A percentile compares a stretch with the other conserved stretches of the same genome.
phyloP scores from a whole-genome alignment of 2,113 vertebrate species.

The Sylvietta virens region DNA sequence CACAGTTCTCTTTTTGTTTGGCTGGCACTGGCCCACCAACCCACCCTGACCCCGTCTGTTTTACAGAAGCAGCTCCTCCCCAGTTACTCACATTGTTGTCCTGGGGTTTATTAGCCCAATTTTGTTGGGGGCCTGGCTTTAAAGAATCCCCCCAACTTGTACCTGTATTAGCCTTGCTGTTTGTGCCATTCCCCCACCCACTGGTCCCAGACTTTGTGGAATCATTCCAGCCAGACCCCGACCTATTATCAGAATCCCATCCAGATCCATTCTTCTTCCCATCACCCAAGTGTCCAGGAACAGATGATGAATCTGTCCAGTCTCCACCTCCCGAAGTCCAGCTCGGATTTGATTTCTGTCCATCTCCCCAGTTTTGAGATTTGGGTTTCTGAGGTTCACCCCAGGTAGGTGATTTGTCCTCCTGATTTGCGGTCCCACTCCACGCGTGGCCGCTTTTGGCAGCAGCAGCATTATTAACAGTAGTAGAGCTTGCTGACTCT shows the following conservation, averaged over 20 bases:
- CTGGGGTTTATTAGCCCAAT: slow-evolving; percentile 88
- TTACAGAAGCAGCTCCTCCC: slow-evolving; percentile 91
- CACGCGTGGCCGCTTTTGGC: slow-evolving; percentile 88
- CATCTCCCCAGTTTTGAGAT: slow-evolving; percentile 87
- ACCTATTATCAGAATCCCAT: slow-evolving; percentile 80
- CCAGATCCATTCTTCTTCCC: slow-evolving; percentile 86
- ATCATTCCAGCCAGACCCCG: slow-evolving; percentile 78
- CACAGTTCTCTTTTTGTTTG: slow-evolving; percentile 83
- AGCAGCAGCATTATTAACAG: slow-evolving; percentile 76
- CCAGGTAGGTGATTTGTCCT: slow-evolving; percentile 90
- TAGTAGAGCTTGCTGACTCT: slow-evolving; percentile 80
- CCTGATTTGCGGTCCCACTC: slow-evolving; percentile 81
- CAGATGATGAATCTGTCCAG: slow-evolving; percentile 74
- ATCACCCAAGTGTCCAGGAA: slow-evolving; percentile 78
- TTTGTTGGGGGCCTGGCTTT: slow-evolving; percentile 81
- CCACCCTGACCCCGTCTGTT: slow-evolving; percentile 87
- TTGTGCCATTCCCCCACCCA: slow-evolving; percentile 78
- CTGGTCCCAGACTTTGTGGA: slow-evolving; percentile 72
- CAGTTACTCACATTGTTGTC: slow-evolving; percentile 86
- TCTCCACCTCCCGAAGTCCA: slow-evolving; percentile 83
- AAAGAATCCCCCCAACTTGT: slow-evolving; percentile 87
- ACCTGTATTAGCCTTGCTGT: slow-evolving; percentile 76
- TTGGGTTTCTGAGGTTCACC: slow-evolving; percentile 86
- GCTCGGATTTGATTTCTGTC: slow-evolving; percentile 82
- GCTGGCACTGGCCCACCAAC: slow-evolving; percentile 77